Evolutionary conservation across 1,140 invertebrate genomes (phyloP), one percentile per base, ranked within the genome.

Genomic region (Euglossa dilemma): DNA sequence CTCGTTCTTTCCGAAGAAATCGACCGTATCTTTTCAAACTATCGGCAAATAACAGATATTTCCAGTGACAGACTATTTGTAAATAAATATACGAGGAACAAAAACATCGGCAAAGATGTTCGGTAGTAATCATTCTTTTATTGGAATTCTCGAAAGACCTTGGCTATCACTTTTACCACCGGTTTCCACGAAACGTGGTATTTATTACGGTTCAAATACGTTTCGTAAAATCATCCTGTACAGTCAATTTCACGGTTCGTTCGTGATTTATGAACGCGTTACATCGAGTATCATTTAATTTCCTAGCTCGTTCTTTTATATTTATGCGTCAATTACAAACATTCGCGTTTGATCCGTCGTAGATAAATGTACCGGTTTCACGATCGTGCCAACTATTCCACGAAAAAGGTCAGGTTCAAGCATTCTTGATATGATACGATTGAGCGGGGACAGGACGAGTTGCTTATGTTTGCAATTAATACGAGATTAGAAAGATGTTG

Each of bases 341-440:
- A 36, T 2, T 8, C 18, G 4, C 14, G 25, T 63, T 18, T 16
- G 25, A 8, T 63, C 28, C 23, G 11, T 57, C 9, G 7, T 57
- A 11, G 20, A 11, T 56, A 14, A 16, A 66, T 23, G 0, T 57
- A 47, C 8, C 47, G 14, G 50, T 75, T 74, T 82, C 8, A 18
- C 43, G 8, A 66, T 66, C 11, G 18, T 8, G 50, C 23, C 6
- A 36, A 63, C 2, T 6, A 3, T 45, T 18, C 5, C 0, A 8
- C 1, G 5, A 7, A 16, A 61, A 73, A 86, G 71, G 54, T 87
- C 66, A 84, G n/a, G 76, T 36, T 43, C 14, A 36, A 47, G 2
- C n/a, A 59, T 14, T 75, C 79, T 61, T n/a, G 50, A 56, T 54
- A 28, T 43, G 16, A 63, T 23, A 23, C 16, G 36, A 67, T 5